Base-by-base conservation (phyloP, 2,797 vertebrate genomes). In the Onychomys arenicola region DNA sequence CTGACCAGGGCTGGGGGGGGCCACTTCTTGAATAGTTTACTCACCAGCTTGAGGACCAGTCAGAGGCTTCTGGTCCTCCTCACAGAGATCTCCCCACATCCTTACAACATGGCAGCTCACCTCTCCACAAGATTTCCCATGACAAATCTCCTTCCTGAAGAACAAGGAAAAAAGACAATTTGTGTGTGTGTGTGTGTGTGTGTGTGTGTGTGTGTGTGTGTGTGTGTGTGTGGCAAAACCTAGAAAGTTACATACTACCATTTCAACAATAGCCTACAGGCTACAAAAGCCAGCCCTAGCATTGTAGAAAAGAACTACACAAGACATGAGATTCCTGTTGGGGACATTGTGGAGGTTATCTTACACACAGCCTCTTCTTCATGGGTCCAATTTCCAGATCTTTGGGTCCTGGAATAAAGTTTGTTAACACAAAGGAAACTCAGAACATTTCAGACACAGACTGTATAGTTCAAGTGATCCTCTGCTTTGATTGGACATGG, bases 161-260 rank as follows among this genome's bases (percentile, higher is more conserved):
- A 95, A 63, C 37, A 82, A 96, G 61, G 37, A 75, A 92, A 57
- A 78, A 93, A 61, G 16, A 3, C 61, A 82, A 27, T 84, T 67
- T 14, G 49, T 52, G 46, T 46, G 46, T 49, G 46, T 49, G 46
- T n/a, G n/a, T n/a, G n/a, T n/a, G n/a, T n/a, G n/a, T n/a, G n/a
- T n/a, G n/a, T n/a, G n/a, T n/a, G n/a, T n/a, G n/a, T n/a, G n/a
- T n/a, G n/a, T n/a, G n/a, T n/a, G n/a, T n/a, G n/a, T n/a, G n/a
- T n/a, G n/a, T n/a, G n/a, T n/a, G n/a, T n/a, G n/a, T n/a, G 69
- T 63, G 40, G 92, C 2, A 5, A 82, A 37, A 59, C n/a, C 61
- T 73, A 82, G 59, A 55, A 67, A 90, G 52, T 77, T 77, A 93
- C 57, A 67, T 0, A 13, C 17, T 46, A 69, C 57, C 14, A 59